Evolutionary conservation across 2,888 invertebrate species (phyloP), one percentile per base, ranked within the genome.

Genomic region (Caenorhabditis wallacei): DNA sequence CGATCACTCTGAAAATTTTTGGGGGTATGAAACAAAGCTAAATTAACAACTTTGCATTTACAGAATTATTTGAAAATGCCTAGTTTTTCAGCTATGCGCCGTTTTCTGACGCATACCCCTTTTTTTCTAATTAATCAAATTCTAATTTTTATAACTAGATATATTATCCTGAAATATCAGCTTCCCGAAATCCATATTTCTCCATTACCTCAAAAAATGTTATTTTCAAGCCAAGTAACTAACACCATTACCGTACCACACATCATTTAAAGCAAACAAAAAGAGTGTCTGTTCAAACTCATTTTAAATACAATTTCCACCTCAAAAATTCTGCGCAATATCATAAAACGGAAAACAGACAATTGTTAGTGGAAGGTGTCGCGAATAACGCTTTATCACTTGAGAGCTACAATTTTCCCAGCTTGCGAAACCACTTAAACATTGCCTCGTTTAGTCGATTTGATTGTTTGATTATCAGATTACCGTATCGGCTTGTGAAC

Each of bases 361-460:
- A 26, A 43, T 24, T 16, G 37, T 40, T 2, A 40, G 46, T 18
- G 46, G 22, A 40, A 64, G 61, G 63, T 76, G 82, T 76, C 66
- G 66, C 30, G 76, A 76, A 82, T 76, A 82, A 68, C 71, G 71
- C 51, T 71, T 76, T 80, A 54, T 80, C 74, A 69, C 69, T 61
- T 69, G 78, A 63, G 78, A 63, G 78, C 69, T 63, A 56, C 68
- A 74, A 71, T 57, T 69, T 79, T 79, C 79, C 79, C 79, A 79
- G 70, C 70, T 71, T 56, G 79, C 79, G 71, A 66, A 80, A 69
- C 80, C 80, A 80, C 80, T 80, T 75, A 80, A 80, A 74, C 80
- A 69, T 20, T 24, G 43, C 59, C n/a, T n/a, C 35, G 37, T 64
- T 63, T 70, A 56, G 61, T 26, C 43, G 43, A 30, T 37, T 66